Base-by-base conservation (phyloP, 2,797 vertebrate genomes). In the Gila robusta region DNA sequence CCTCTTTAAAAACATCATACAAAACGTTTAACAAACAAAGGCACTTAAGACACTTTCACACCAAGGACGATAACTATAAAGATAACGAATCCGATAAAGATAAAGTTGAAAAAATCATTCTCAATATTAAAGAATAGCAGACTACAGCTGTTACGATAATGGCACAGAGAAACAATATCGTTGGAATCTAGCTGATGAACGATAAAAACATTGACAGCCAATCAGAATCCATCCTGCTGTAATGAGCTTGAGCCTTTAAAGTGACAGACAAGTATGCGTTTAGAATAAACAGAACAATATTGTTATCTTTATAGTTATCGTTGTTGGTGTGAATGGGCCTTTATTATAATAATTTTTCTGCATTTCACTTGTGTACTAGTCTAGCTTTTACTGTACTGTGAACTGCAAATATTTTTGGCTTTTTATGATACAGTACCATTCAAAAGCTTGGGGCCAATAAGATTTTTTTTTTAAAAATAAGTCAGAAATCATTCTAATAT, bases 1-100 rank as follows among this genome's bases (percentile, higher is more conserved):
- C 94, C 88, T 96, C 97, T 97, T 92, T 72, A 91, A 94, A 87
- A 87, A 84, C 41, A 83, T 19, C 5, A 83, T 26, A 26, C 14
- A 49, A 47, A 49, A 49, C 2, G 2, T 76, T 49, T 74, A 39
- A 71, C 8, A 67, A 49, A 37, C 28, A 56, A n/a, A 62, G 16
- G 23, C 54, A 79, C 16, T 37, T 37, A 59, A n/a, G 23, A 23
- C 56, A 23, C 23, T 10, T 5, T 59, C 56, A 59, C 56, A 59
- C 23, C 23, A 59, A 59, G 56, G 56, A 59, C 23, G 23, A 59
- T n/a, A 23, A 23, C 21, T 56, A 9, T 56, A 59, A 11, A 59
- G 23, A 59, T n/a, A 59, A 59, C 1, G 28, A 32, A 32, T 32
- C 28, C 28, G 28, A 9, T 56, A 59, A 11, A 59, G 23, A 59